Conservation (phyloP, 1,140 invertebrate species). For the Trichomalopsis sarcophagae region DNA sequence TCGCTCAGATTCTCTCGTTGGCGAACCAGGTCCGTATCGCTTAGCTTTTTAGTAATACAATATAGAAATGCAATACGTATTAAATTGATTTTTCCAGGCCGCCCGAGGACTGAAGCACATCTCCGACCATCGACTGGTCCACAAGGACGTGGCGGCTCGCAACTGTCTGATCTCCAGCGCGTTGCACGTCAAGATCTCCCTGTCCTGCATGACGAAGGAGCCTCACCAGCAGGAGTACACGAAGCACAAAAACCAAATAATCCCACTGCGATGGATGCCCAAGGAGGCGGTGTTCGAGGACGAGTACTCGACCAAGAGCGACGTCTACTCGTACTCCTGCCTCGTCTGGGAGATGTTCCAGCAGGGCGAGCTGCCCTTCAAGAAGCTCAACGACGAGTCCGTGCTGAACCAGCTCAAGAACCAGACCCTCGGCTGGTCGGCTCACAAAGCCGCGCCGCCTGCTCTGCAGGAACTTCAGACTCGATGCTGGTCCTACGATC, state of each 20-base stretch:
- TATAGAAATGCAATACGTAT: not conserved
- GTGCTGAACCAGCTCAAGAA: slow-evolving; percentile 83
- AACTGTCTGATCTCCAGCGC: slow-evolving; percentile 93
- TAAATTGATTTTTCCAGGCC: slow-evolving; percentile 74
- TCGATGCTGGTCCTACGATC: slow-evolving; percentile 79
- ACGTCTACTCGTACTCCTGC: slow-evolving; percentile 94
- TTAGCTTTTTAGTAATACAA: not conserved
- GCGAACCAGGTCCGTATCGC: slow-evolving; percentile 73
- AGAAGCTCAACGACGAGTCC: slow-evolving; percentile 86
- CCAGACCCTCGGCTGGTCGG: slow-evolving; percentile 80
- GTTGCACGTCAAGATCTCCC: slow-evolving; percentile 88
- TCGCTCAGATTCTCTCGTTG: slow-evolving; percentile 83
- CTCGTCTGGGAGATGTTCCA: slow-evolving; percentile 94
- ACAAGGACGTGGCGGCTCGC: slow-evolving; percentile 93
- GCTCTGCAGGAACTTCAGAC: slow-evolving; percentile 77
- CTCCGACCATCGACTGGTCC: slow-evolving; percentile 83
- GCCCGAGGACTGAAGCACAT: slow-evolving; percentile 90
- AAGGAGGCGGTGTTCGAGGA: slow-evolving; percentile 92
- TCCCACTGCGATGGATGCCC: slow-evolving; percentile 85
- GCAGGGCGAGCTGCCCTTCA: slow-evolving; percentile 90
- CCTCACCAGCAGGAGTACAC: slow-evolving; percentile 91
- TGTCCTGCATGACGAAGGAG: slow-evolving; percentile 87
- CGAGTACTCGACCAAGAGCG: slow-evolving; percentile 94
- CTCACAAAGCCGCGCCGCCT: slow-evolving; percentile 79
- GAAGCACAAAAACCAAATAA: slow-evolving; percentile 85